A percentile compares a stretch with the other conserved stretches of the same genome.
phyloP scores from a whole-genome alignment of 2,888 invertebrate species.

The Lithophane ornitopus region DNA sequence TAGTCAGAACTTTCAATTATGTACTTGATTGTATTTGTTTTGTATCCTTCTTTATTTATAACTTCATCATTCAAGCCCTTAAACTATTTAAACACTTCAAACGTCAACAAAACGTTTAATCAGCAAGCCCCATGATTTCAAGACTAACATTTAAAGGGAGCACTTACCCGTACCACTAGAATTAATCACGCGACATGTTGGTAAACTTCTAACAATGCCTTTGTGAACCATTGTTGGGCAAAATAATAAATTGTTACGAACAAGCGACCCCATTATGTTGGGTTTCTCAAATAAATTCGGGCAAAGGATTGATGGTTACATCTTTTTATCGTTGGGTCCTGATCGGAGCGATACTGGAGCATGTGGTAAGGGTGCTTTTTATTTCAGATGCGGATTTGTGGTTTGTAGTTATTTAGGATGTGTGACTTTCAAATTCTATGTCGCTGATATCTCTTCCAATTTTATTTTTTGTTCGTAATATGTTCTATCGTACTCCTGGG shows the following conservation, averaged over 20 bases:
- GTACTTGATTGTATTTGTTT: neutral
- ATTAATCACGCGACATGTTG: conserved; percentile 89
- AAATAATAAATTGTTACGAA: conserved; percentile 73
- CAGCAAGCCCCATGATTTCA: conserved; percentile 52
- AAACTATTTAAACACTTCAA: conserved; percentile 52
- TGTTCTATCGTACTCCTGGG: neutral
- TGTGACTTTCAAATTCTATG: neutral
- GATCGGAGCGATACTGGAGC: conserved; percentile 59
- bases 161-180: conserved; percentile 83
- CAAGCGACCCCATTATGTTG: conserved; percentile 69
- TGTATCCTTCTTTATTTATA: neutral
- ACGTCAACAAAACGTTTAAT: conserved; percentile 57
- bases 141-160: conserved; percentile 73
- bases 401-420: conserved; percentile 1
- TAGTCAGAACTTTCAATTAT: neutral
- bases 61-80: conserved; percentile 2
- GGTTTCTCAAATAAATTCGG: conserved; percentile 81
- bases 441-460: too few species aligned
- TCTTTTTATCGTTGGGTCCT: conserved; percentile 71
- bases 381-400: neutral
- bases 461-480: neutral
- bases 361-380: conserved; percentile 42
- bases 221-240: conserved; percentile 76
- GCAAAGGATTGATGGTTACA: conserved; percentile 79
- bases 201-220: conserved; percentile 86